Evolutionary conservation across 2,113 vertebrate genomes (phyloP).

Genomic region (Cavia porcellus): DNA sequence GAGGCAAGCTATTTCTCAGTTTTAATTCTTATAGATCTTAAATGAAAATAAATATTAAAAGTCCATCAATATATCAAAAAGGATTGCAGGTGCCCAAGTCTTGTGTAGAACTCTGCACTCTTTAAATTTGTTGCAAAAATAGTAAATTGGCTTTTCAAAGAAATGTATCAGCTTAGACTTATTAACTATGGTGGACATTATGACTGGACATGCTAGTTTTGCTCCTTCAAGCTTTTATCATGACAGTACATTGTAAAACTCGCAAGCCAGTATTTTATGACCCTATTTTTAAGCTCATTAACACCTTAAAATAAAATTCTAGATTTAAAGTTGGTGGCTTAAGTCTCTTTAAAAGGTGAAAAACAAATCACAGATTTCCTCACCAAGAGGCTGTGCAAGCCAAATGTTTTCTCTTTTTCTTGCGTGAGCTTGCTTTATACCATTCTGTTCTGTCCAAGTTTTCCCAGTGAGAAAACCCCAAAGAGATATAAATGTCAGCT

Average conservation of each 20-base stretch:
- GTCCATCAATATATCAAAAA: constrained; percentile 24
- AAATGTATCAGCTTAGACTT: constrained; percentile 26
- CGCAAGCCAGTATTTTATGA: background rate
- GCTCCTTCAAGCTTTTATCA: constrained; percentile 47
- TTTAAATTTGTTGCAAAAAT: constrained; percentile 47
- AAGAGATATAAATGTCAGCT: background rate
- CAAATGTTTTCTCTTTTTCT: background rate
- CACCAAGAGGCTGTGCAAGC: constrained; percentile 11
- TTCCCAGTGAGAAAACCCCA: constrained; percentile 16
- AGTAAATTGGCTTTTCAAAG: constrained; percentile 28
- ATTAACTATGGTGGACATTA: background rate
- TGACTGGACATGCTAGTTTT: background rate
- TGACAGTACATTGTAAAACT: background rate
- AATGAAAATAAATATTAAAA: constrained; percentile 48
- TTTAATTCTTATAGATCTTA: constrained; percentile 39
- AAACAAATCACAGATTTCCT: constrained; percentile 9
- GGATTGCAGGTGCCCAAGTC: background rate
- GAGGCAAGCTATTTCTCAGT: constrained; percentile 36
- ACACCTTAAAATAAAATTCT: constrained; percentile 61
- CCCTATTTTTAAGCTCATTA: constrained; percentile 7
- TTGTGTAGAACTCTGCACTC: background rate
- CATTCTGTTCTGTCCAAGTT: background rate
- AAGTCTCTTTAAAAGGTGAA: constrained; percentile 56
- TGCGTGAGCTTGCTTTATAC: background rate
- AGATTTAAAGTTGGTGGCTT: constrained; percentile 44